A percentile compares a stretch with the other conserved stretches of the same genome.
phyloP scores from a whole-genome alignment of 2,888 invertebrate species.

The Pycnomerus fuliginosus region DNA sequence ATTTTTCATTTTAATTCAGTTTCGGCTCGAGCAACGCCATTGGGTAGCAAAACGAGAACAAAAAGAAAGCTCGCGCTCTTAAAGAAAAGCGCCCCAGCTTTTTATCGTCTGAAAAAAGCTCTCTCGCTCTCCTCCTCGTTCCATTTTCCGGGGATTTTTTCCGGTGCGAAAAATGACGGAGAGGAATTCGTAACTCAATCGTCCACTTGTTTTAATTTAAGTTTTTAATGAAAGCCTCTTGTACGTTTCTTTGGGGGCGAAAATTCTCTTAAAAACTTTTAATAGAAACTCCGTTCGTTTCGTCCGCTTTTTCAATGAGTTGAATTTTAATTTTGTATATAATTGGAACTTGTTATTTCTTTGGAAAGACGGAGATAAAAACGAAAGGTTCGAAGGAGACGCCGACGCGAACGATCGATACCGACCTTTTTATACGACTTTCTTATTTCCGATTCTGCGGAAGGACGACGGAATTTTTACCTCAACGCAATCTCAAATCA shows the following conservation, averaged over 20 bases:
- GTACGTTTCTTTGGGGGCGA: constrained; percentile 45
- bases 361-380: constrained; percentile 41
- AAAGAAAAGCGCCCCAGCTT: constrained; percentile 29
- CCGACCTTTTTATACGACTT: constrained; percentile 13
- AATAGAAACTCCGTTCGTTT: constrained; percentile 50
- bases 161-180: constrained; percentile 1
- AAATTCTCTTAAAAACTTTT: constrained; percentile 52
- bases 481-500: not conserved
- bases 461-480: not conserved
- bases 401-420: constrained; percentile 17
- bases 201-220: constrained; percentile 52
- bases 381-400: constrained; percentile 28
- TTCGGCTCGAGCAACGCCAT: constrained; percentile 30
- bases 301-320: constrained; percentile 53
- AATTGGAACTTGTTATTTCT: constrained; percentile 52
- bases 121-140: not conserved
- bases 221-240: constrained; percentile 50
- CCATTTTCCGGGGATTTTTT: constrained; percentile 4
- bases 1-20: constrained; percentile 49
- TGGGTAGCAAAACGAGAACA: constrained; percentile 18
- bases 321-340: constrained; percentile 54
- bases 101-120: not conserved
- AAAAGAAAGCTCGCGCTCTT: constrained; percentile 29
- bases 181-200: constrained; percentile 35
- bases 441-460: constrained; percentile 14